phyloP scores from a whole-genome alignment of 1,140 invertebrate genomes.

The Megalonaias nervosa region DNA sequence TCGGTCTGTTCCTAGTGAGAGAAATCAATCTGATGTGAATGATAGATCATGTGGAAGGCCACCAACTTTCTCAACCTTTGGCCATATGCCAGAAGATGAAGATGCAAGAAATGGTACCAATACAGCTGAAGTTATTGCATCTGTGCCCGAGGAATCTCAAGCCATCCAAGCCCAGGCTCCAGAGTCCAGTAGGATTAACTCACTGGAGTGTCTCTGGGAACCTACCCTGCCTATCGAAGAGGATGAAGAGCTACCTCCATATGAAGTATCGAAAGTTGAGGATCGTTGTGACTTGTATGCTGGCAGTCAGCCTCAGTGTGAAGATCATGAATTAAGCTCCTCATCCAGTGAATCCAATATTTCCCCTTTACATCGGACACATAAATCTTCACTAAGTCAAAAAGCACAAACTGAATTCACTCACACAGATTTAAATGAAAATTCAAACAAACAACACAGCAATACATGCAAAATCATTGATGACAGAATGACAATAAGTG shows the following conservation, averaged over 20 bases:
- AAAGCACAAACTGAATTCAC: too few species aligned
- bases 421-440: too few species aligned
- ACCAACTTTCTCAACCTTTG: conserved; percentile 26
- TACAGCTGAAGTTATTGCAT: conserved; percentile 24
- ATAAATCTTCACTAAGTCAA: too few species aligned
- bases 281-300: too few species aligned
- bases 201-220: conserved; percentile 15
- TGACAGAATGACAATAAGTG: too few species aligned
- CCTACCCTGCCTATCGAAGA: conserved; percentile 31
- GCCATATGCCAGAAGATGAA: background rate
- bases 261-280: background rate
- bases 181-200: conserved; percentile 11
- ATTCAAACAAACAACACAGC: too few species aligned
- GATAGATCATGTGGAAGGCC: conserved; percentile 1
- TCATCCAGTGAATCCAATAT: too few species aligned
- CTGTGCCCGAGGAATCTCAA: background rate
- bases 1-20: too few species aligned
- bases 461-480: too few species aligned
- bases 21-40: background rate
- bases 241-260: conserved; percentile 26
- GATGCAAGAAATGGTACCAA: conserved; percentile 8
- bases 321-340: too few species aligned
- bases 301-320: too few species aligned
- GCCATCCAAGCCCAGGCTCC: background rate
- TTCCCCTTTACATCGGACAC: too few species aligned